Evolutionary conservation across 2,797 vertebrate species (phyloP).

Genomic region (Rachycentron canadum): DNA sequence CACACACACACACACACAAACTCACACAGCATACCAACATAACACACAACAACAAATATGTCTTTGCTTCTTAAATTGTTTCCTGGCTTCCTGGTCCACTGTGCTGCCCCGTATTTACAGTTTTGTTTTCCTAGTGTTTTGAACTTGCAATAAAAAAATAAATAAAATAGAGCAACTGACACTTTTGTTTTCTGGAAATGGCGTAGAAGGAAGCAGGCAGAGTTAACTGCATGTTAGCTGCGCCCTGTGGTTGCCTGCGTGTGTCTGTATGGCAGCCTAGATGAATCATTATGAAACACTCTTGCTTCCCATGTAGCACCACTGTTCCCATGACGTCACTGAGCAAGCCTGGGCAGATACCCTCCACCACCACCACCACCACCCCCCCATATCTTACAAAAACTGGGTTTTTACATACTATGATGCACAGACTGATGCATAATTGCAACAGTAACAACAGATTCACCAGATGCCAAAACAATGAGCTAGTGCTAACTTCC

Average conservation of each 20-base stretch:
- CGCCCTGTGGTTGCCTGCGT: conserved; percentile 1
- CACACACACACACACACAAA: too few species aligned
- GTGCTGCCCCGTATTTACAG: too few species aligned
- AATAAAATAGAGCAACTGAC: too few species aligned
- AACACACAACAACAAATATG: too few species aligned
- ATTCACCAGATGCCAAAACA: not conserved
- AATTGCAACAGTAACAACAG: conserved; percentile 5
- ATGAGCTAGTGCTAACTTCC: not conserved
- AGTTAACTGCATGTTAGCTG: conserved; percentile 3
- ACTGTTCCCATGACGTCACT: conserved; percentile 46
- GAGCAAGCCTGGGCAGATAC: conserved; percentile 44
- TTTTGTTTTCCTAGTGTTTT: too few species aligned
- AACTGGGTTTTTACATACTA: not conserved
- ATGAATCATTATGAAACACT: conserved; percentile 58
- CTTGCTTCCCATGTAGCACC: conserved; percentile 33
- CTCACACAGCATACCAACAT: too few species aligned
- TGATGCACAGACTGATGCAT: conserved; percentile 14
- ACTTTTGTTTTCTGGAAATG: not conserved
- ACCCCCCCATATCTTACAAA: not conserved
- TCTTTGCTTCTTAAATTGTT: too few species aligned
- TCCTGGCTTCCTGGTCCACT: too few species aligned
- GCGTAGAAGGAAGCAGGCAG: not conserved
- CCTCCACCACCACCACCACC: not conserved
- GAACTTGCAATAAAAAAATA: too few species aligned
- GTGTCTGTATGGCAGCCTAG: conserved; percentile 1